Percentiles rank a stretch among this genome's conserved stretches.
Evolutionary conservation across 2,797 vertebrate genomes (phyloP).

Genomic region (Pogonophryne albipinna): DNA sequence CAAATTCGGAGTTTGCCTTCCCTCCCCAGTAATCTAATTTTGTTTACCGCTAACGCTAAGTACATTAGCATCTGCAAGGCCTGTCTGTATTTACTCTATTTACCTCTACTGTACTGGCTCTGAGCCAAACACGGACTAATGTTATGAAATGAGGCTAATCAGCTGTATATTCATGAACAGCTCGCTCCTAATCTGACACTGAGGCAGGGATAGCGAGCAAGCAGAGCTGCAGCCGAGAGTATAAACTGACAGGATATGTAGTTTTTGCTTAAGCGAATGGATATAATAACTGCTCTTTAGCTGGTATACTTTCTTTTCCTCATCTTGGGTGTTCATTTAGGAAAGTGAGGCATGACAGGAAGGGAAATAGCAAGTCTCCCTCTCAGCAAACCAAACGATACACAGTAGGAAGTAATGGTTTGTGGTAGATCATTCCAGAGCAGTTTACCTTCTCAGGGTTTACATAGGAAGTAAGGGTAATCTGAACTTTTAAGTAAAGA

Average conservation of each 20-base stretch:
- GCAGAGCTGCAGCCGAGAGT: slow-evolving; percentile 43
- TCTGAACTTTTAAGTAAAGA: slow-evolving; percentile 63
- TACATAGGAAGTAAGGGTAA: slow-evolving; percentile 54
- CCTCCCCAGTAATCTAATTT: slow-evolving; percentile 83
- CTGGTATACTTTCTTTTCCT: slow-evolving; percentile 49
- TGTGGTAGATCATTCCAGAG: slow-evolving; percentile 53
- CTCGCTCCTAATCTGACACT: slow-evolving; percentile 75
- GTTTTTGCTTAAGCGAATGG: slow-evolving; percentile 60
- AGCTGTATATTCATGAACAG: slow-evolving; percentile 75
- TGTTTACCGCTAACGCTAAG: slow-evolving; percentile 83
- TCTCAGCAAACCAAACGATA: slow-evolving; percentile 64
- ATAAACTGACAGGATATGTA: slow-evolving; percentile 63
- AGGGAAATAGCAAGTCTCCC: slow-evolving; percentile 44
- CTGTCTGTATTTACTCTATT: slow-evolving; percentile 80
- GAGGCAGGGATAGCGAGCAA: slow-evolving; percentile 58
- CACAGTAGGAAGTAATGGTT: slow-evolving; percentile 62
- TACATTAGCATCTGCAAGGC: slow-evolving; percentile 81
- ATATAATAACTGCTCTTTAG: slow-evolving; percentile 55
- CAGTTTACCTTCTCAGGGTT: slow-evolving; percentile 35
- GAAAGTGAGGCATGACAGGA: slow-evolving; percentile 55
- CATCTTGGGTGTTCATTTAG: slow-evolving; percentile 59
- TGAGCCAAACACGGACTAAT: slow-evolving; percentile 67
- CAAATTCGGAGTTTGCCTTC: slow-evolving; percentile 81
- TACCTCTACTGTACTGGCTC: slow-evolving; percentile 76
- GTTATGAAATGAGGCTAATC: slow-evolving; percentile 73